These are phyloP conservation scores for Mythimna albipuncta DNA, from an alignment of 2,888 invertebrate genomes.

Conservation along the genomic window DNA sequence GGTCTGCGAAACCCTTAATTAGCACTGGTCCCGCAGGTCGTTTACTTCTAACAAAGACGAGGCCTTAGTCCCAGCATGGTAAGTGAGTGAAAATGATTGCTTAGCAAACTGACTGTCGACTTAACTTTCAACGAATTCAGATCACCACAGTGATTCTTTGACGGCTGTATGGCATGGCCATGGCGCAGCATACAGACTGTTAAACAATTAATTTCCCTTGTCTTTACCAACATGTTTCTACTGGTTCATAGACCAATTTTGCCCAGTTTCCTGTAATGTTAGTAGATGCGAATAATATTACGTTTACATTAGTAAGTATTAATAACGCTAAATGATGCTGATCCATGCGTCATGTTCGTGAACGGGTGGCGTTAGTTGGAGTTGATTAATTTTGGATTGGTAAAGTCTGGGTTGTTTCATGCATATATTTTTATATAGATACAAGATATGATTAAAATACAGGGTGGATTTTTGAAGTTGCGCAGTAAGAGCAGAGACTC, in stretches of 20 bases:
- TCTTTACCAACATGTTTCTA: constrained; percentile 19
- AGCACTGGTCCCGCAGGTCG: too few relatives aligned
- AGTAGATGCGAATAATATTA: constrained; percentile 14
- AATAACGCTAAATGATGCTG: constrained; percentile 18
- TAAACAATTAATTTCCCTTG: neutral
- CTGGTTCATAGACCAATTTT: constrained; percentile 43
- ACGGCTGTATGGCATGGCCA: neutral
- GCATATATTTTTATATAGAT: neutral
- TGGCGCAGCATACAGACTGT: neutral
- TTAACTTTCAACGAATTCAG: neutral
- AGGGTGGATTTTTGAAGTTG: too few relatives aligned
- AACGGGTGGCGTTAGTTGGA: neutral
- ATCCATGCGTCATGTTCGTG: constrained; percentile 13
- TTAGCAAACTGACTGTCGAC: too few relatives aligned
- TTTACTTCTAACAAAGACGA: neutral
- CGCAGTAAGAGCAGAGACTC: too few relatives aligned
- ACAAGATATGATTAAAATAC: too few relatives aligned
- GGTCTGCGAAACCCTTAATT: too few relatives aligned
- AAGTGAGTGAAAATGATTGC: constrained; percentile 1
- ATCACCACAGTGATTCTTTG: too few relatives aligned
- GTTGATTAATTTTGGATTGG: neutral
- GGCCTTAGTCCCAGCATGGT: too few relatives aligned
- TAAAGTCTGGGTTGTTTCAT: neutral
- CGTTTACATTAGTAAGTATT: neutral
- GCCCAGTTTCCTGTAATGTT: constrained; percentile 38